Evolutionary conservation across 2,888 invertebrate species (phyloP).

Genomic region (Cryptosula pallasiana): DNA sequence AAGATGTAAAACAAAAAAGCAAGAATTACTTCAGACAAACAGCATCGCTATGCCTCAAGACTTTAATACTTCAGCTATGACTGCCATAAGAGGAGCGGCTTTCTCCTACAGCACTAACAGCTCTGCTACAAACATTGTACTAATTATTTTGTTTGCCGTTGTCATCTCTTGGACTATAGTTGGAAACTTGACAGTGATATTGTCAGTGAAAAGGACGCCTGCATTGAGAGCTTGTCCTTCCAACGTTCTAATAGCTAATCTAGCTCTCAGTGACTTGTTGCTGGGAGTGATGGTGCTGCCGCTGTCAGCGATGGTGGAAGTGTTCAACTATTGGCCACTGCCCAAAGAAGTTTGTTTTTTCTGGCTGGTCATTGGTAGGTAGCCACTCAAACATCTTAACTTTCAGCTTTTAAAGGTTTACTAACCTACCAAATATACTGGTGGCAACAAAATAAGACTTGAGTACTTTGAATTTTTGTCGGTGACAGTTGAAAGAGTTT

Average conservation of each 20-base stretch:
- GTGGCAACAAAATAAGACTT: too few relatives aligned
- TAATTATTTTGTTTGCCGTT: constrained; percentile 39
- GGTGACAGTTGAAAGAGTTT: too few relatives aligned
- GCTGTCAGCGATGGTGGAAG: constrained; percentile 46
- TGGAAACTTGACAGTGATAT: constrained; percentile 48
- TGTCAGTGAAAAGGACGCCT: constrained; percentile 42
- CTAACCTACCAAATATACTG: too few relatives aligned
- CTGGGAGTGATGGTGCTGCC: constrained; percentile 51
- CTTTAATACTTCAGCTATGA: too few relatives aligned
- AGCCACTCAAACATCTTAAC: too few relatives aligned
- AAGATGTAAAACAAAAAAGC: too few relatives aligned
- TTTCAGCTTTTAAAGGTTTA: too few relatives aligned
- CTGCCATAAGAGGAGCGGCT: background rate
- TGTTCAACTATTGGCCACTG: constrained; percentile 51
- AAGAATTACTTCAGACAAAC: too few relatives aligned
- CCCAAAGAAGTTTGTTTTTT: constrained; percentile 46
- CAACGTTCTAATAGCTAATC: constrained; percentile 52
- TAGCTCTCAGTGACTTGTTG: constrained; percentile 52
- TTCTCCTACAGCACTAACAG: background rate
- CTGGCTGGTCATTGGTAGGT: constrained; percentile 39
- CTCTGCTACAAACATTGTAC: constrained; percentile 32
- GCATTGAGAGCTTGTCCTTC: constrained; percentile 37
- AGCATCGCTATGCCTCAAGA: too few relatives aligned
- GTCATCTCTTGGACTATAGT: constrained; percentile 47
- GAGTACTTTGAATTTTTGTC: too few relatives aligned